These are phyloP conservation scores for Gymnosoma rotundatum DNA, from an alignment of 2,888 invertebrate genomes.

Conservation along the genomic window DNA sequence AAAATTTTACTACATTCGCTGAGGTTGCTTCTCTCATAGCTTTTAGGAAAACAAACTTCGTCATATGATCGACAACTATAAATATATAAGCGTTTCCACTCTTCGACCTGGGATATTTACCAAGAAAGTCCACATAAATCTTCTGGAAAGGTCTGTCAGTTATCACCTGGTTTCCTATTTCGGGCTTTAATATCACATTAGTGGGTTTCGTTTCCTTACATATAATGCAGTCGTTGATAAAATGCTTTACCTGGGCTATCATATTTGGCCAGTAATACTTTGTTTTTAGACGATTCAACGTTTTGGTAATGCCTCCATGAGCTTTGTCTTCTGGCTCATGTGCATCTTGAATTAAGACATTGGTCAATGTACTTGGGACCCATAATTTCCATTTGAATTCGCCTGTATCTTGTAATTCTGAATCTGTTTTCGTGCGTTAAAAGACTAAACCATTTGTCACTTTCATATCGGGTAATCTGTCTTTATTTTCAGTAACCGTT, in stretches of 20 bases:
- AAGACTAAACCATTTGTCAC: neutral
- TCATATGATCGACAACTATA: constrained; percentile 52
- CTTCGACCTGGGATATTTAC: constrained; percentile 60
- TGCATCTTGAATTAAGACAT: constrained; percentile 26
- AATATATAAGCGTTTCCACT: constrained; percentile 15
- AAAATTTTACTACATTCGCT: constrained; percentile 13
- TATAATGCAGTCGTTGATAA: no score
- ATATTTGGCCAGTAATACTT: constrained; percentile 35
- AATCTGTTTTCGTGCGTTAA: no score
- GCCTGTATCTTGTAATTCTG: neutral
- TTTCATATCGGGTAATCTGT: constrained; percentile 10
- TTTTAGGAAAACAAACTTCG: constrained; percentile 57
- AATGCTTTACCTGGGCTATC: no score
- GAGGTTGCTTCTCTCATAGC: constrained; percentile 29
- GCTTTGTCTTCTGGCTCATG: constrained; percentile 48
- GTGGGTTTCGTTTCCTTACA: constrained; percentile 11
- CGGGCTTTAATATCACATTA: constrained; percentile 57
- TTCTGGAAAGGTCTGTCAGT: constrained; percentile 58
- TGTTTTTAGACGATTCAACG: neutral
- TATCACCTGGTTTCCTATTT: constrained; percentile 31
- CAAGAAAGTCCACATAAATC: constrained; percentile 63
- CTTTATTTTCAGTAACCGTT: neutral
- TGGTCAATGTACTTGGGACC: constrained; percentile 33
- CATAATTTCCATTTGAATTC: constrained; percentile 50
- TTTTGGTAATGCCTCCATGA: constrained; percentile 53